Evolutionary conservation across 2,113 vertebrate species (phyloP).

Genomic region (Recurvirostra avosetta): DNA sequence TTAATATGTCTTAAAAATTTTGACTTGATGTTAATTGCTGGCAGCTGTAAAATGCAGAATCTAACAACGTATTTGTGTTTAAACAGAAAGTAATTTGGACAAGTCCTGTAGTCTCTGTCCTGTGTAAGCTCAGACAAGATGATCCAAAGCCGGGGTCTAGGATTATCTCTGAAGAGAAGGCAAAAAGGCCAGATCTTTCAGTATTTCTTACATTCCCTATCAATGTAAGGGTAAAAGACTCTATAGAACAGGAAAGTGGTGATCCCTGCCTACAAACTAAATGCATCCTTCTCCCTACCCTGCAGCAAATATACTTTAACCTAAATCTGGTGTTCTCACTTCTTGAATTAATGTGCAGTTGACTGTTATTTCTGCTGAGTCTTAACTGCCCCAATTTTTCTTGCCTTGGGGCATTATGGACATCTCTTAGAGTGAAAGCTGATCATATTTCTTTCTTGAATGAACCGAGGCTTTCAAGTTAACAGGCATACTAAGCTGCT

Average conservation of each 20-base stretch:
- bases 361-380: neutral
- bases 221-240: neutral
- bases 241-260: neutral
- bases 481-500: neutral
- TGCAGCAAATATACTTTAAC: neutral
- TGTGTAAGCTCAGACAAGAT: neutral
- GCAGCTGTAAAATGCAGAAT: neutral
- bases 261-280: neutral
- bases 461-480: neutral
- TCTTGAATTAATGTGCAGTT: neutral
- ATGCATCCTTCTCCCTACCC: neutral
- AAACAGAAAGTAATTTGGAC: neutral
- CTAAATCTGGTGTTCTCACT: neutral
- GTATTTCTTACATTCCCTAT: neutral
- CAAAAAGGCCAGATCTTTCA: neutral
- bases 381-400: neutral
- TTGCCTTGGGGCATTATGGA: neutral
- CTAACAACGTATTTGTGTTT: neutral
- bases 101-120: neutral
- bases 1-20: neutral
- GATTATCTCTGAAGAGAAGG: neutral
- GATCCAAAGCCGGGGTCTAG: neutral
- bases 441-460: neutral
- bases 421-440: neutral
- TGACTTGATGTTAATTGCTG: neutral